These are phyloP conservation scores for Ephialtes manifestator DNA, from an alignment of 2,888 invertebrate genomes.

Conservation along the genomic window DNA sequence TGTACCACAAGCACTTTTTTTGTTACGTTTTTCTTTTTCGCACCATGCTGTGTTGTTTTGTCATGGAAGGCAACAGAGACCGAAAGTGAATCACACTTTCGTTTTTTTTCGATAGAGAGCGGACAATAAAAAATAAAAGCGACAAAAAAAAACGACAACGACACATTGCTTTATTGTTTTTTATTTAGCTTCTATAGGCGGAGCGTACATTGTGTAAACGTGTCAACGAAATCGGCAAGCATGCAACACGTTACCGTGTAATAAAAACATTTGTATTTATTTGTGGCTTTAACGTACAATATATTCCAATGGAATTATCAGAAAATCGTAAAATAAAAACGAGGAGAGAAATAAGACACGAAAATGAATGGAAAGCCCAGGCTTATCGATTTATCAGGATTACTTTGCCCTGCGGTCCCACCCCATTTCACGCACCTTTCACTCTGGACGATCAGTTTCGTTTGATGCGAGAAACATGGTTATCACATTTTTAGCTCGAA, in stretches of 20 bases:
- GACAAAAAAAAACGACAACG: conserved; percentile 61
- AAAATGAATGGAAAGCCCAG: conserved; percentile 55
- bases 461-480: conserved; percentile 45
- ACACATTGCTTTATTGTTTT: conserved; percentile 45
- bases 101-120: conserved; percentile 66
- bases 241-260: conserved; percentile 57
- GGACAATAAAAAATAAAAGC: conserved; percentile 60
- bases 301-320: conserved; percentile 65
- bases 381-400: conserved; percentile 48
- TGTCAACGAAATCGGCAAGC: conserved; percentile 58
- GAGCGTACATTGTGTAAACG: conserved; percentile 54
- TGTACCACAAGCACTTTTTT: conserved; percentile 35
- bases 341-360: conserved; percentile 63
- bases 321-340: conserved; percentile 64
- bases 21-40: conserved; percentile 57
- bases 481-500: conserved; percentile 26
- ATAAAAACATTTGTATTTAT: conserved; percentile 67
- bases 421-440: conserved; percentile 26
- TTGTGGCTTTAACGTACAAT: conserved; percentile 30
- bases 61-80: conserved; percentile 76
- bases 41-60: conserved; percentile 54
- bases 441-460: conserved; percentile 41
- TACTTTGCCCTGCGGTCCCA: conserved; percentile 32
- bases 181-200: conserved; percentile 29
- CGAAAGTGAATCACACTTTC: conserved; percentile 81